Conservation (phyloP, 2,888 invertebrate species). For the Caenorhabditis afra region DNA sequence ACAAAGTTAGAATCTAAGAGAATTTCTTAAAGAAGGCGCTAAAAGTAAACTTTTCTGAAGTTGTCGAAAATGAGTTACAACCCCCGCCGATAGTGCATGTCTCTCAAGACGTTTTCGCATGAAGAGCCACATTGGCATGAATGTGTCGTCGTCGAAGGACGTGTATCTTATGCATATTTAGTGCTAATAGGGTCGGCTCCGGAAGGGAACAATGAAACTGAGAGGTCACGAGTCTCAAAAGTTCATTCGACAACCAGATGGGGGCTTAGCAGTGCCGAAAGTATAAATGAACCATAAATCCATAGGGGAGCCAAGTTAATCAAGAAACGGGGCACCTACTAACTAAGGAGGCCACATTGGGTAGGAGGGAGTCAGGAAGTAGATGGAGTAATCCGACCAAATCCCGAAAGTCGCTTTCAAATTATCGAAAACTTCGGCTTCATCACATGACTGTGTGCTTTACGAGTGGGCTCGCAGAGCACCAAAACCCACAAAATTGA, state of each 20-base stretch:
- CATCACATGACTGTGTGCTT: slow-evolving; percentile 35
- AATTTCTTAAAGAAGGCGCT: too few relatives aligned
- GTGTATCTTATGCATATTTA: slow-evolving; percentile 62
- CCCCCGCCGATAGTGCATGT: slow-evolving; percentile 4
- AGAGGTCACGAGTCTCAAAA: slow-evolving; percentile 22
- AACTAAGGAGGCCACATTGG: slow-evolving; percentile 2
- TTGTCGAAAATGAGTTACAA: too few relatives aligned
- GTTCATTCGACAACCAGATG: slow-evolving; percentile 20
- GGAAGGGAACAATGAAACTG: slow-evolving; percentile 28
- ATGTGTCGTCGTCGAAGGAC: slow-evolving; percentile 6
- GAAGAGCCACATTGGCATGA: slow-evolving; percentile 33
- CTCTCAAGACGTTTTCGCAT: slow-evolving; percentile 1
- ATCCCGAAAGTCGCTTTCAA: slow-evolving; percentile 43
- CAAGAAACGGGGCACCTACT: background rate
- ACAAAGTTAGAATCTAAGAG: too few relatives aligned
- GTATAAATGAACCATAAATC: slow-evolving; percentile 1
- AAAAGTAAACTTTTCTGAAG: background rate
- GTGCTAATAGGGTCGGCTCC: slow-evolving; percentile 47
- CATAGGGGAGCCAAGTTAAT: background rate
- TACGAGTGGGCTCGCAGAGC: background rate
- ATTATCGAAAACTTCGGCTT: slow-evolving; percentile 23
- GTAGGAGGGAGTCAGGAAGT: slow-evolving; percentile 12
- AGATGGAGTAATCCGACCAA: slow-evolving; percentile 36
- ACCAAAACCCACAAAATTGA: background rate
- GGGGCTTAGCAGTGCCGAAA: slow-evolving; percentile 13